Base-by-base conservation (phyloP, 2,797 vertebrate genomes). In the Tokudaia muenninki region DNA sequence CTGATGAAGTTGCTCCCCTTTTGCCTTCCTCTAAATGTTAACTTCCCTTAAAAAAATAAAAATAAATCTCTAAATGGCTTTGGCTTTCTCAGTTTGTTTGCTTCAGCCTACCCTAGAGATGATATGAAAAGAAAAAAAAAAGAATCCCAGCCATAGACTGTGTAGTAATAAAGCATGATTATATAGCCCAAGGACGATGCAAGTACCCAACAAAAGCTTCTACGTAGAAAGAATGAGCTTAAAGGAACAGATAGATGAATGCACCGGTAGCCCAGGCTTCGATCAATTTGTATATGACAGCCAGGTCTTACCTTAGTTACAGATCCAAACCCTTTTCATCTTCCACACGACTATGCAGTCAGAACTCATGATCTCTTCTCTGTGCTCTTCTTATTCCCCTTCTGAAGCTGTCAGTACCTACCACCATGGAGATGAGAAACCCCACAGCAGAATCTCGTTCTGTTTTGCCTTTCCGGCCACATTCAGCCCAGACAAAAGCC, bases 371-470 rank as follows among this genome's bases (percentile, higher is more conserved):
- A 3, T 89, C 90, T 47, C 72, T 92, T 1, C 26, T 44, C 65
- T 74, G 37, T 63, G 50, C 50, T 63, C 77, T 52, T 63, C 52
- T 0, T 50, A 0, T 17, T 31, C 37, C 50, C 22, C 8, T 74
- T 89, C 67, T 37, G 61, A 31, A 31, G 57, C 96, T 34, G 84
- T 92, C 78, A 11, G 92, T 37, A 86, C 92, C 96, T 72, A 94
- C 97, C 81, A 0, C 96, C 97, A 97, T 97, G 97, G 98, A 98
- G 97, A 98, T 97, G 95, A 89, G 91, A 96, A 95, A 70, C 11
- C 83, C 77, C 94, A 78, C 77, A 4, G 94, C 96, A 96, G 97
- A 97, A 98, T 98, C 97, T 92, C 4, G 6, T 34, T 80, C 67
- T 91, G 77, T 90, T 94, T 94, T 96, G 95, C 96, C 82, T 98